Percentiles rank a stretch among this genome's conserved stretches.
Conservation (phyloP, 2,113 vertebrate genomes). For the Oenanthe oenanthe region DNA sequence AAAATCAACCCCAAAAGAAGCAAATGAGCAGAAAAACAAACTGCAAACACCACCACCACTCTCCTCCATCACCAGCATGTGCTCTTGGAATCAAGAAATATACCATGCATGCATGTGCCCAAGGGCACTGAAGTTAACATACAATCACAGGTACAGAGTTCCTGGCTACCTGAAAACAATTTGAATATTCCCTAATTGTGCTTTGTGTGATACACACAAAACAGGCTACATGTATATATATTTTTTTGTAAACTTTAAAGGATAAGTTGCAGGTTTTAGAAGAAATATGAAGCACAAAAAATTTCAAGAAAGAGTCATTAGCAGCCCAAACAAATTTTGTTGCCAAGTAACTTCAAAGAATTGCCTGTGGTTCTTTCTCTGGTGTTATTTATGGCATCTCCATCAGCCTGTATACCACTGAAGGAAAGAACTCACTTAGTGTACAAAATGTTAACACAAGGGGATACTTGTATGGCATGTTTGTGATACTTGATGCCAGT, state of each 20-base stretch:
- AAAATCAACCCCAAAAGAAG: not conserved
- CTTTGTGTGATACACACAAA: not conserved
- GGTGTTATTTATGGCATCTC: conserved; percentile 5
- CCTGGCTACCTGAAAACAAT: not conserved
- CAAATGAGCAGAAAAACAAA: not conserved
- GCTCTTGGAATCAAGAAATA: not conserved
- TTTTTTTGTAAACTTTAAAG: not conserved
- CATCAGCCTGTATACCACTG: not conserved
- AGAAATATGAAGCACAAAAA: not conserved
- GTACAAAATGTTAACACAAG: not conserved
- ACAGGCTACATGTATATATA: not conserved
- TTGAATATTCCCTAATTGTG: not conserved
- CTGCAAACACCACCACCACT: not conserved
- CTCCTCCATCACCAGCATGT: not conserved
- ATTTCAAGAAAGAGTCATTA: not conserved
- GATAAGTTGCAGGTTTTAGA: not conserved
- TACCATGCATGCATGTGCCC: not conserved
- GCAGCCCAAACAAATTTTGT: not conserved
- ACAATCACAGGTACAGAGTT: not conserved
- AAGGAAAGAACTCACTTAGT: not conserved
- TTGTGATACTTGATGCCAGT: not conserved
- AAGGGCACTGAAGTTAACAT: not conserved
- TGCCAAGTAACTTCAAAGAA: conserved; percentile 25
- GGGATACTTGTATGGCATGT: not conserved
- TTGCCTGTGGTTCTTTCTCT: not conserved